A percentile compares a stretch with the other conserved stretches of the same genome.
Evolutionary conservation across 2,797 vertebrate species (phyloP).

Genomic region (Xiphophorus birchmanni): DNA sequence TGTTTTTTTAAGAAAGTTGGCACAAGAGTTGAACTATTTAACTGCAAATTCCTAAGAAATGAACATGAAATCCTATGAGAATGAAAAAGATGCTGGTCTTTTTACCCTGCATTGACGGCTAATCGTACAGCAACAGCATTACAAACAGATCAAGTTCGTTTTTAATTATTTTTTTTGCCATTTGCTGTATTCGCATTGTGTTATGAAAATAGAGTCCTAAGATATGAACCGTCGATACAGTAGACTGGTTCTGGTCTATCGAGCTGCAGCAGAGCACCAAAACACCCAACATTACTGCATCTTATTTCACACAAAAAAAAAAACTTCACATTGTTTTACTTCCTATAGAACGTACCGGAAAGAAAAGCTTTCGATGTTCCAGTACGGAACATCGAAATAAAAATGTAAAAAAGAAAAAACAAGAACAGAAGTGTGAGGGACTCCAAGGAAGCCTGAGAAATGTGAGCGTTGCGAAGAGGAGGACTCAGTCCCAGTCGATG

Average conservation of each 20-base stretch:
- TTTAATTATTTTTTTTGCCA: conserved; percentile 53
- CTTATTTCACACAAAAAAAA: conserved; percentile 61
- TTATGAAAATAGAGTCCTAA: conserved; percentile 66
- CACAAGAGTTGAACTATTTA: conserved; percentile 50
- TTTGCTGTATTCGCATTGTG: conserved; percentile 61
- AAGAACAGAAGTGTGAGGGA: conserved; percentile 34
- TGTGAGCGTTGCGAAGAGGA: conserved; percentile 14
- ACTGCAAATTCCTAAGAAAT: conserved; percentile 47
- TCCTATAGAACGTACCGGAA: conserved; percentile 60
- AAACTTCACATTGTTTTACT: conserved; percentile 65
- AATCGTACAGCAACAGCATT: conserved; percentile 60
- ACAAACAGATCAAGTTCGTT: conserved; percentile 50
- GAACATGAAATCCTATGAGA: background rate
- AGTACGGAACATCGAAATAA: conserved; percentile 48
- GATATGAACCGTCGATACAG: conserved; percentile 48
- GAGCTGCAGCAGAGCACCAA: conserved; percentile 42
- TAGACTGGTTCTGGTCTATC: conserved; percentile 41
- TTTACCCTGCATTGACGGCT: conserved; percentile 72
- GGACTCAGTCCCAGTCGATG: conserved; percentile 86
- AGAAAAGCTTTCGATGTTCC: conserved; percentile 30
- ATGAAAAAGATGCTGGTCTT: conserved; percentile 63
- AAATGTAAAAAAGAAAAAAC: conserved; percentile 23
- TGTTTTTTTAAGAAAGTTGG: conserved; percentile 51
- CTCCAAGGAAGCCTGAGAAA: conserved; percentile 31
- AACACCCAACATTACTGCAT: conserved; percentile 46